A percentile compares a stretch with the other conserved stretches of the same genome.
phyloP scores from a whole-genome alignment of 2,113 vertebrate species.

The Pygoscelis antarcticus region DNA sequence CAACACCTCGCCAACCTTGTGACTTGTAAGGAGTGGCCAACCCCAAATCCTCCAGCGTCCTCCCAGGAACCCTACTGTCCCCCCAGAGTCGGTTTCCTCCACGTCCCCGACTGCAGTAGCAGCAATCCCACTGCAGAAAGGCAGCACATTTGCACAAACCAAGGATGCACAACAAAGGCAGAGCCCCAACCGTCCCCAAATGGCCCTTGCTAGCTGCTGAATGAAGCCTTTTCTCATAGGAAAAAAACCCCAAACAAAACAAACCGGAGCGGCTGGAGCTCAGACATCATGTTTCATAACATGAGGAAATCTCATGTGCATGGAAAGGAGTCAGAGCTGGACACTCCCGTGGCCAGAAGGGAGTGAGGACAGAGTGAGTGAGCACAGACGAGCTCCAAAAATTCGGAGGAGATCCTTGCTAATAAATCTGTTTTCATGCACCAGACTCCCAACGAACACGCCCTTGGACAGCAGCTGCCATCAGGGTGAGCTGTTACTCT shows the following conservation, averaged over 20 bases:
- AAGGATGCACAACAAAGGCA: not conserved
- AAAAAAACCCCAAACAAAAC: not conserved
- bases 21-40: not conserved
- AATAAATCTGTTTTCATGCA: not conserved
- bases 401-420: not conserved
- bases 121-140: not conserved
- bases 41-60: not conserved
- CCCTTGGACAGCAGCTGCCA: conserved; percentile 25
- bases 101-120: rapidly evolving
- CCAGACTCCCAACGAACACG: not conserved
- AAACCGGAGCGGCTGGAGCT: not conserved
- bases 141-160: not conserved
- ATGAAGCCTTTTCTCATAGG: not conserved
- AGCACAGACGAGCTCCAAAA: not conserved
- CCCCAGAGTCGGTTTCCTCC: not conserved
- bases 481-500: not conserved
- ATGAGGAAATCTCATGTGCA: not conserved
- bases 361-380: not conserved
- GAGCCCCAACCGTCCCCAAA: not conserved
- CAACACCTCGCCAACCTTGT: not conserved
- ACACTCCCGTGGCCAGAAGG: not conserved
- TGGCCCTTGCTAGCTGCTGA: not conserved
- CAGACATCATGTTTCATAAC: not conserved
- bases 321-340: not conserved
- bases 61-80: not conserved